Conservation (phyloP, 2,888 invertebrate genomes). For the Cheilosia scutellata region DNA sequence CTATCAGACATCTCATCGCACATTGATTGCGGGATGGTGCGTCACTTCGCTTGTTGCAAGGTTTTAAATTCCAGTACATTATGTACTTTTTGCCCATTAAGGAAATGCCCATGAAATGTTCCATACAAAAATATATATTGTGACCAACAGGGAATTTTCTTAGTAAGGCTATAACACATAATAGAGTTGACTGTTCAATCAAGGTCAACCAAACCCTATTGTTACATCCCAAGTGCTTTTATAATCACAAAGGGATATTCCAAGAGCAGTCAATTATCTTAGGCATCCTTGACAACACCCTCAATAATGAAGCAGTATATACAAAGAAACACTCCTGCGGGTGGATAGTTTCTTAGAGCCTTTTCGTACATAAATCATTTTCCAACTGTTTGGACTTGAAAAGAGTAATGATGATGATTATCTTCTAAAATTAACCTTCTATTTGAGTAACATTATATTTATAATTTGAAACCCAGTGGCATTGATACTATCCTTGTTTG, state of each 20-base stretch:
- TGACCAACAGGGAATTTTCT: too few relatives aligned
- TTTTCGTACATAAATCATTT: neutral
- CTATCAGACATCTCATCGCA: too few relatives aligned
- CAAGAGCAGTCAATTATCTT: neutral
- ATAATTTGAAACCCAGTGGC: slow-evolving; percentile 4
- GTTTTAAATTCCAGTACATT: too few relatives aligned
- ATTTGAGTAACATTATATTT: slow-evolving; percentile 11
- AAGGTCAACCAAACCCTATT: too few relatives aligned
- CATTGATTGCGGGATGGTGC: too few relatives aligned
- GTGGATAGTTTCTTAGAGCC: neutral
- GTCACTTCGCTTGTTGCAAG: too few relatives aligned
- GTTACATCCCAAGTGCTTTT: neutral
- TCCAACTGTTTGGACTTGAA: slow-evolving; percentile 12
- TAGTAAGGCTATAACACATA: too few relatives aligned
- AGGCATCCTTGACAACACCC: neutral
- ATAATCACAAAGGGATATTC: neutral
- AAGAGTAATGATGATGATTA: neutral
- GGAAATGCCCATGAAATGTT: too few relatives aligned
- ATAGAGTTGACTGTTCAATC: too few relatives aligned
- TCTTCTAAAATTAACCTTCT: slow-evolving; percentile 16
- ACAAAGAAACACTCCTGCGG: too few relatives aligned
- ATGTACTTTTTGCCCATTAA: too few relatives aligned
- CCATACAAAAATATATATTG: too few relatives aligned
- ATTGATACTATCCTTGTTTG: neutral
- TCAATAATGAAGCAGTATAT: neutral